A percentile compares a stretch with the other conserved stretches of the same genome.
These are phyloP conservation scores for Conomelus anceps DNA, from an alignment of 2,888 invertebrate genomes.

Conservation along the genomic window DNA sequence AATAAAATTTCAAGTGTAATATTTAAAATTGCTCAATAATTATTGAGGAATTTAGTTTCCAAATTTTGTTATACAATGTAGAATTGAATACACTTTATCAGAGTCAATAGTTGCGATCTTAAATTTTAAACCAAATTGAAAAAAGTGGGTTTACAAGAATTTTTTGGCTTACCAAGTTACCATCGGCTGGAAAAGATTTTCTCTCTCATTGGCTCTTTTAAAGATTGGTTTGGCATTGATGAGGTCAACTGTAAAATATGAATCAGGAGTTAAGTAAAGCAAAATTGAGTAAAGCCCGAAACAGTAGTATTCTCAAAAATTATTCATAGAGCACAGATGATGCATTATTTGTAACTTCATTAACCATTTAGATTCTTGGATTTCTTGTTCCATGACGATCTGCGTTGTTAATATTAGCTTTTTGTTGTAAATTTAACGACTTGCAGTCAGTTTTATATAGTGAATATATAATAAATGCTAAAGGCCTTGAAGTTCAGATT, in stretches of 20 bases:
- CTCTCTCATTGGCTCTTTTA: constrained; percentile 38
- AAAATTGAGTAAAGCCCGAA: background rate
- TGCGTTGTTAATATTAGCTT: no score
- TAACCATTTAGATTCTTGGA: no score
- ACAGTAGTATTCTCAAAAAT: background rate
- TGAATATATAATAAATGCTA: no score
- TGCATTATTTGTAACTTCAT: background rate
- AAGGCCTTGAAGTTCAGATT: no score
- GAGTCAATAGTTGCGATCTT: background rate
- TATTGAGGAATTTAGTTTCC: no score
- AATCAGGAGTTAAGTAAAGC: no score
- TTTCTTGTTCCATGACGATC: no score
- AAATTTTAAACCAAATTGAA: background rate
- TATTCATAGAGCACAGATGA: background rate
- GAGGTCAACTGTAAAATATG: constrained; percentile 54
- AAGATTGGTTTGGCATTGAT: constrained; percentile 56
- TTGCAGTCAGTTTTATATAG: no score
- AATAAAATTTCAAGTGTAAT: no score
- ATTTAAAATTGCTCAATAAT: no score
- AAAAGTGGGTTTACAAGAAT: background rate
- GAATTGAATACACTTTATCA: background rate
- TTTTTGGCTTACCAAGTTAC: constrained; percentile 32
- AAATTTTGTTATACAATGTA: no score
- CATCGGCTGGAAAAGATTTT: constrained; percentile 29
- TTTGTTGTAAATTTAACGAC: no score